Conservation (phyloP, 2,797 vertebrate genomes). For the Trematomus bernacchii region DNA sequence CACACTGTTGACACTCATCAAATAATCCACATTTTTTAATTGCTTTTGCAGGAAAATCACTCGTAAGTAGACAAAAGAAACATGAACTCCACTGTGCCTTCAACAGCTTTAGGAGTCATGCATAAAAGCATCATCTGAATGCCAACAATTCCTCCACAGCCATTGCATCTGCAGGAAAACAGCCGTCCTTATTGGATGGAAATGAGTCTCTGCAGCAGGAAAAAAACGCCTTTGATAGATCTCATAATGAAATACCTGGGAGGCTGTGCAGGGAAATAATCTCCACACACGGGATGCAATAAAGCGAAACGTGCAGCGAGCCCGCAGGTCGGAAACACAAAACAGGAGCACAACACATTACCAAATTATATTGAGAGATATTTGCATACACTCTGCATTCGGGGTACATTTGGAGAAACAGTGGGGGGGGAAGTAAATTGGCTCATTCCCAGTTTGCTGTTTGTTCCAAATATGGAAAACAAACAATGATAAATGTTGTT, state of each 20-base stretch:
- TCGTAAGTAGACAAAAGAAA: no score
- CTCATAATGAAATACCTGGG: conserved; percentile 53
- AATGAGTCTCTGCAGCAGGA: conserved; percentile 47
- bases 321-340: conserved; percentile 34
- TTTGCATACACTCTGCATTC: conserved; percentile 42
- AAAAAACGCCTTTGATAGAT: conserved; percentile 37
- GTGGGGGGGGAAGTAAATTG: background rate
- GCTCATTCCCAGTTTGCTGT: background rate
- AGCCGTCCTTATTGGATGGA: conserved; percentile 26
- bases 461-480: conserved; percentile 1
- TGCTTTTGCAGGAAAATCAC: background rate
- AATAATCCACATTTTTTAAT: background rate
- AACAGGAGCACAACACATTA: conserved; percentile 20
- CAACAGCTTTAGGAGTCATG: background rate
- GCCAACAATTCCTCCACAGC: background rate
- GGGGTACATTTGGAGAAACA: conserved; percentile 12
- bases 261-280: conserved; percentile 31
- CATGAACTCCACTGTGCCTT: no score
- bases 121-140: background rate
- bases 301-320: conserved; percentile 19
- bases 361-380: conserved; percentile 18
- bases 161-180: conserved; percentile 17
- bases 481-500: background rate
- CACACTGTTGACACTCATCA: no score
- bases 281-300: conserved; percentile 42